A percentile compares a stretch with the other conserved stretches of the same genome.
These are phyloP conservation scores for Elachura formosa DNA, from an alignment of 2,113 vertebrate species.

Conservation along the genomic window DNA sequence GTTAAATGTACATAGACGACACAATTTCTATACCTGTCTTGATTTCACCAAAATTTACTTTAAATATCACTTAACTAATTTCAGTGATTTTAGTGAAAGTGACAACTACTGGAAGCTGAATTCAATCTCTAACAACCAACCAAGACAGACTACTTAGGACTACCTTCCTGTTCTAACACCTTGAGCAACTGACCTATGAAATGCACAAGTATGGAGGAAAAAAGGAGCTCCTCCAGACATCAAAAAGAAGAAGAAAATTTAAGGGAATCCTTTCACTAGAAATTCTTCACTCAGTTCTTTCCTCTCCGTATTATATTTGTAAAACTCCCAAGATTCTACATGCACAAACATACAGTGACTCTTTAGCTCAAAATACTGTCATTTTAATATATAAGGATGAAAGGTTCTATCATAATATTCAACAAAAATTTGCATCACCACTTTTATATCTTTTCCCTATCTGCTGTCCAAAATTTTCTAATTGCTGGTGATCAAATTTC, in stretches of 20 bases:
- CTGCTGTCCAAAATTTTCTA: neutral
- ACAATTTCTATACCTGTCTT: neutral
- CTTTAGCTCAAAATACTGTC: neutral
- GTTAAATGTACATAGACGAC: neutral
- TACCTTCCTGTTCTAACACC: neutral
- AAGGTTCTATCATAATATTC: neutral
- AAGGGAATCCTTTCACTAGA: neutral
- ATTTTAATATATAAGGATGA: neutral
- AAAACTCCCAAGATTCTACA: neutral
- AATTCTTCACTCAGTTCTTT: neutral
- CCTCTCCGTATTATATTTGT: neutral
- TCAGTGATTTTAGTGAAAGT: neutral
- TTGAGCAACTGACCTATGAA: neutral
- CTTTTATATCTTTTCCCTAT: neutral
- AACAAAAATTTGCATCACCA: neutral
- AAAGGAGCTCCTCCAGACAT: neutral
- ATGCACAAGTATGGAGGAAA: neutral
- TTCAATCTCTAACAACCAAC: neutral
- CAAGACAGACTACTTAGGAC: neutral
- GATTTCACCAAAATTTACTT: neutral
- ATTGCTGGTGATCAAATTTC: neutral
- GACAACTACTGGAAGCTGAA: neutral
- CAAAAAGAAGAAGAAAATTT: neutral
- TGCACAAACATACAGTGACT: neutral
- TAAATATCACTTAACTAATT: neutral